These are phyloP conservation scores for Poecilobothrus nobilitatus DNA, from an alignment of 2,888 invertebrate species.

Conservation along the genomic window DNA sequence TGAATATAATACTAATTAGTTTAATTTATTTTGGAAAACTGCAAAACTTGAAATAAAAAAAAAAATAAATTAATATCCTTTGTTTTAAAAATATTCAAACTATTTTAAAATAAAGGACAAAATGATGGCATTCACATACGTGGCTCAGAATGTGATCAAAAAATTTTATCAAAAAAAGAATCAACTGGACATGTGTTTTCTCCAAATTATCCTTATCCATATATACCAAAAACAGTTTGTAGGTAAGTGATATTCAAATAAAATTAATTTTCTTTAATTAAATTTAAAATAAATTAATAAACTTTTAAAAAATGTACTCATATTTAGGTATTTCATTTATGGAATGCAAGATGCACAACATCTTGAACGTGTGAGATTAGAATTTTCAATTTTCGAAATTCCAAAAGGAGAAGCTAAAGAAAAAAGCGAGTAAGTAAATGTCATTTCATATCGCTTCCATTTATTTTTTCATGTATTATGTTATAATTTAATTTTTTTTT, in stretches of 20 bases:
- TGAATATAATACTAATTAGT: background rate
- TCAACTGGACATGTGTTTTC: conserved; percentile 88
- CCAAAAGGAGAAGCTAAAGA: conserved; percentile 61
- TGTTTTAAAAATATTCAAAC: background rate
- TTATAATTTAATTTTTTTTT: too few relatives aligned
- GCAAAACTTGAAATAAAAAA: background rate
- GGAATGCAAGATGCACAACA: conserved; percentile 96
- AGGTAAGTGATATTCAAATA: conserved; percentile 47
- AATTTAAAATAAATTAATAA: background rate
- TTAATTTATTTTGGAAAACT: background rate
- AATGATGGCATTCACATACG: conserved; percentile 91
- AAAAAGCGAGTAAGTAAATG: conserved; percentile 66
- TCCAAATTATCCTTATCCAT: conserved; percentile 92
- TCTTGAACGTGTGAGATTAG: conserved; percentile 84
- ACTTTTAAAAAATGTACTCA: background rate
- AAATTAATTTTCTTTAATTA: background rate
- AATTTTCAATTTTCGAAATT: conserved; percentile 84
- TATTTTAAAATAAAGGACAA: conserved; percentile 50
- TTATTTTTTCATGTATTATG: too few relatives aligned
- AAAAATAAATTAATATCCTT: conserved; percentile 13
- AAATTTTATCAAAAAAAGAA: conserved; percentile 88
- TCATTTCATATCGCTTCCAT: background rate
- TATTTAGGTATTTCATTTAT: conserved; percentile 81
- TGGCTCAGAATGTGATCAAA: conserved; percentile 98
- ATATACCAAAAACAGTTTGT: conserved; percentile 93